Evolutionary conservation across 2,888 invertebrate genomes (phyloP).

Genomic region (Labia minor): DNA sequence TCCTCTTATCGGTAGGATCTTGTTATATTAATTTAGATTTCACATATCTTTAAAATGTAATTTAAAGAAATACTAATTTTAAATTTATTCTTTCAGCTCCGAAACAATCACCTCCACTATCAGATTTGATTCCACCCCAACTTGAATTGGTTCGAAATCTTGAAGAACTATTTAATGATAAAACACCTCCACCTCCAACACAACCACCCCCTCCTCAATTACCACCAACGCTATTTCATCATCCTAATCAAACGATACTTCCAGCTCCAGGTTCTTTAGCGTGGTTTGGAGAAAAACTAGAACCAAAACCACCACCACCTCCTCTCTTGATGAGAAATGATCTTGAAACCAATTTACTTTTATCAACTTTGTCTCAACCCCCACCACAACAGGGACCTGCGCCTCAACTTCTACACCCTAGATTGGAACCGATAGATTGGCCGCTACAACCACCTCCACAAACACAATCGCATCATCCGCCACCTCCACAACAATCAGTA

Average conservation of each 20-base stretch:
- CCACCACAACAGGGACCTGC: constrained; percentile 28
- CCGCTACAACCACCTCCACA: constrained; percentile 19
- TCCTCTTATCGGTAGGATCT: constrained; percentile 28
- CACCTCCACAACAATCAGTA: constrained; percentile 33
- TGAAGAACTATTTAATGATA: constrained; percentile 27
- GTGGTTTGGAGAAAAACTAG: background rate
- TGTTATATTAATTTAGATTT: background rate
- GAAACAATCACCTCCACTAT: constrained; percentile 27
- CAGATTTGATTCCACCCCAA: constrained; percentile 23
- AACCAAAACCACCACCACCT: background rate
- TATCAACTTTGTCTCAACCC: constrained; percentile 27
- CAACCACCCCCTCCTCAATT: constrained; percentile 18
- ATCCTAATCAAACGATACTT: background rate
- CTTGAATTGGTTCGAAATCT: constrained; percentile 24
- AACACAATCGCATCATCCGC: constrained; percentile 17
- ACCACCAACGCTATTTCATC: background rate
- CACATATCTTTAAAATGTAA: too few species aligned
- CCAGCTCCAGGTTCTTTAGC: constrained; percentile 13
- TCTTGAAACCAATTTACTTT: background rate
- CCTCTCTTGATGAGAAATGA: background rate
- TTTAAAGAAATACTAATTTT: too few species aligned
- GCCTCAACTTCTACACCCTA: constrained; percentile 26
- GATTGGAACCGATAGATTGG: constrained; percentile 22
- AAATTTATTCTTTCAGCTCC: background rate
- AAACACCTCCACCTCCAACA: constrained; percentile 23